A percentile compares a stretch with the other conserved stretches of the same genome.
These are phyloP conservation scores for Synchiropus splendidus DNA, from an alignment of 2,113 vertebrate species.

Conservation along the genomic window DNA sequence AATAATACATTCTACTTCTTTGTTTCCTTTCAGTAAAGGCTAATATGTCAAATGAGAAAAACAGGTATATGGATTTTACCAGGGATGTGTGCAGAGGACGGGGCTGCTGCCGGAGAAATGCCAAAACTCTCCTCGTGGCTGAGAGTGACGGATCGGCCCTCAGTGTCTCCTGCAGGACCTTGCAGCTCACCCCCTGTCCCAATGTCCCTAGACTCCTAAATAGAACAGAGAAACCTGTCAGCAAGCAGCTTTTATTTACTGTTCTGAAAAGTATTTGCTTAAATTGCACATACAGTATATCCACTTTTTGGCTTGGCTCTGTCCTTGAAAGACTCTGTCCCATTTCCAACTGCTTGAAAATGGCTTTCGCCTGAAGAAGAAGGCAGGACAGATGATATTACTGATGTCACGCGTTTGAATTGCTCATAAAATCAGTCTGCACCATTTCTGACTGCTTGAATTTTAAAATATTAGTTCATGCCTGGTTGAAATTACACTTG, in stretches of 20 bases:
- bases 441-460: too few species aligned
- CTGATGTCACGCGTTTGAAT: too few species aligned
- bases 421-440: too few species aligned
- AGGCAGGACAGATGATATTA: neutral
- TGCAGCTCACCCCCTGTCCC: slow-evolving; percentile 60
- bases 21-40: too few species aligned
- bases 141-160: slow-evolving; percentile 3
- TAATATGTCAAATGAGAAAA: too few species aligned
- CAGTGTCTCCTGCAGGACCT: slow-evolving; percentile 30
- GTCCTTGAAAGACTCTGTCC: slow-evolving; percentile 20
- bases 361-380: slow-evolving; percentile 55
- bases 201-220: slow-evolving; percentile 60
- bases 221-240: neutral
- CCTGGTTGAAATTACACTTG: too few species aligned
- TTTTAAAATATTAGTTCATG: too few species aligned
- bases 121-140: slow-evolving; percentile 39
- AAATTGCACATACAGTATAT: slow-evolving; percentile 52
- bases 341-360: slow-evolving; percentile 40
- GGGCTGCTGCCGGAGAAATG: slow-evolving; percentile 53
- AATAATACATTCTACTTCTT: too few species aligned
- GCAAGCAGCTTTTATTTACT: neutral
- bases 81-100: slow-evolving; percentile 59
- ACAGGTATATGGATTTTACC: too few species aligned
- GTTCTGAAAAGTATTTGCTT: slow-evolving; percentile 1
- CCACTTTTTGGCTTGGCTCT: neutral